A percentile compares a stretch with the other conserved stretches of the same genome.
phyloP scores from a whole-genome alignment of 2,797 vertebrate genomes.

The Knipowitschia caucasica region DNA sequence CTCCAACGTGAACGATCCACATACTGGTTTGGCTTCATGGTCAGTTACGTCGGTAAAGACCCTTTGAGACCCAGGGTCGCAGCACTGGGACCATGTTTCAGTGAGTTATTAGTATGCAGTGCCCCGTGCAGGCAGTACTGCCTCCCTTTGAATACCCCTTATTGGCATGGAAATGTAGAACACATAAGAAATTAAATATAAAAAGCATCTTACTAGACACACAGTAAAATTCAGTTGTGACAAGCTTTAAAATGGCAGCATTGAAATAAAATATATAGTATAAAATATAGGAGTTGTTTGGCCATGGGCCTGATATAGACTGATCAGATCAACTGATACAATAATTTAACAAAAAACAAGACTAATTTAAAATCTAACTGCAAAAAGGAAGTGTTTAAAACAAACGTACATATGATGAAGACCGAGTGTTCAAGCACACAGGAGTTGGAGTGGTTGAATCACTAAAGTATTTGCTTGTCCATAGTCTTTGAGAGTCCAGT shows the following conservation, averaged over 20 bases:
- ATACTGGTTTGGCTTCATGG: slow-evolving; percentile 17
- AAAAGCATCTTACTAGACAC: slow-evolving; percentile 30
- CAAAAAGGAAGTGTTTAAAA: slow-evolving; percentile 26
- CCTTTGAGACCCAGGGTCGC: slow-evolving; percentile 6
- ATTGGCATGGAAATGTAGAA: slow-evolving; percentile 43
- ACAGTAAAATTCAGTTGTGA: slow-evolving; percentile 36
- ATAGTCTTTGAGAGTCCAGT: neutral
- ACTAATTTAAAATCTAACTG: slow-evolving; percentile 32
- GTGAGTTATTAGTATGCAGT: slow-evolving; percentile 19
- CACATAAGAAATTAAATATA: slow-evolving; percentile 20
- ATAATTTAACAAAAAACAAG: slow-evolving; percentile 55
- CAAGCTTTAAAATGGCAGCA: slow-evolving; percentile 46
- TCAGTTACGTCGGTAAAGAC: slow-evolving; percentile 19
- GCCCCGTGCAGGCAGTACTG: slow-evolving; percentile 25
- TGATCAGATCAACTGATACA: slow-evolving; percentile 80
- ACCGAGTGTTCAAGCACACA: neutral
- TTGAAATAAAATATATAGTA: slow-evolving; percentile 30
- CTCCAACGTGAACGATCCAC: slow-evolving; percentile 34
- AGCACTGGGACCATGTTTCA: slow-evolving; percentile 9
- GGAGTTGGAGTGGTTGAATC: slow-evolving; percentile 27
- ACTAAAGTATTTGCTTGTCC: slow-evolving; percentile 31
- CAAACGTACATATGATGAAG: slow-evolving; percentile 6
- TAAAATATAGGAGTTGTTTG: slow-evolving; percentile 28
- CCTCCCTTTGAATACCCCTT: slow-evolving; percentile 37
- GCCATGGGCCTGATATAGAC: slow-evolving; percentile 29